Evolutionary conservation across 2,113 vertebrate genomes (phyloP).

Genomic region (Aphelocoma coerulescens): DNA sequence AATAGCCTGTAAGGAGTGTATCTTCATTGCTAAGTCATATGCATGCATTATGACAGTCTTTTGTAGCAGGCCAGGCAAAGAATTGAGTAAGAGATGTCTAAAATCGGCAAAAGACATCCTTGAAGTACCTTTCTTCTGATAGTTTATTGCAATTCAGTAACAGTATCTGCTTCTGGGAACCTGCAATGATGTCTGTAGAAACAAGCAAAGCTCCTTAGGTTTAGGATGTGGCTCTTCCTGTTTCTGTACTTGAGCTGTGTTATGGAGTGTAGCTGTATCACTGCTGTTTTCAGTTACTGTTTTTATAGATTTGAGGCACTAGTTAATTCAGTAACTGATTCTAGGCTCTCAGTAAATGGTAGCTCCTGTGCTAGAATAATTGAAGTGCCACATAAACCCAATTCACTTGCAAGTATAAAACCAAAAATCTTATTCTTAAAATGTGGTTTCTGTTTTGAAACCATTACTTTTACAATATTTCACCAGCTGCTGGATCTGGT

Average conservation of each 20-base stretch:
- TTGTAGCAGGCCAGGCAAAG: neutral
- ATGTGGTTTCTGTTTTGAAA: neutral
- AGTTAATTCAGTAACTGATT: neutral
- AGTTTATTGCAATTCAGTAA: neutral
- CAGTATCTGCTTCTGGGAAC: neutral
- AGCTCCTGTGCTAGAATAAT: neutral
- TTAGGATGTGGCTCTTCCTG: neutral
- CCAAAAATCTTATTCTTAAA: neutral
- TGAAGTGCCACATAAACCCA: neutral
- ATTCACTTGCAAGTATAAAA: neutral
- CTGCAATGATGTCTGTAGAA: neutral
- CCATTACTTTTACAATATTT: neutral
- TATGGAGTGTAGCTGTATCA: neutral
- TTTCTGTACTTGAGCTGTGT: neutral
- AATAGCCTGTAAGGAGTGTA: neutral
- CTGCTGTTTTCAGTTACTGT: neutral
- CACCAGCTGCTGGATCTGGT: neutral
- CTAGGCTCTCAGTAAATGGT: neutral
- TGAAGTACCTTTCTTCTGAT: neutral
- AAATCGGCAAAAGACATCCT: neutral
- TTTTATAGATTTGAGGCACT: neutral
- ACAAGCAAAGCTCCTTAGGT: neutral
- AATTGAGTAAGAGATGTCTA: neutral
- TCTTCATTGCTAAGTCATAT: neutral
- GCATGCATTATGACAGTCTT: neutral